Base-by-base conservation (phyloP, 2,113 vertebrate species). In the Eonycteris spelaea region DNA sequence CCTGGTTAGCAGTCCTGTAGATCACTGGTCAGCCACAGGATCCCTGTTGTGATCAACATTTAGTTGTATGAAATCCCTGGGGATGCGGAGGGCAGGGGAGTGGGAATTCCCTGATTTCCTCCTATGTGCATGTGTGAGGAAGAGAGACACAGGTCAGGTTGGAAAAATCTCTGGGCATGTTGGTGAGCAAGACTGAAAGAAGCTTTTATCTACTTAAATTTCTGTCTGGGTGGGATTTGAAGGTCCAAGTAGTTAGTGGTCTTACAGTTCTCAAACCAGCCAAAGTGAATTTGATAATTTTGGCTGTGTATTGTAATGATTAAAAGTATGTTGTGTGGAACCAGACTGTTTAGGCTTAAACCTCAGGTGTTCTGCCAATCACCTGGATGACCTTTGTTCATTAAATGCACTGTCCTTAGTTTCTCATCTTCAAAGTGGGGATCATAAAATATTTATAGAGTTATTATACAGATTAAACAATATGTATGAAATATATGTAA, bases 21-120 rank as follows among this genome's bases (percentile, higher is more conserved):
- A 63, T 95, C 13, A 61, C n/a, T 65, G 78, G 4, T 74, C 82
- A 78, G 30, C 33, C 30, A 6, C 18, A 51, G 53, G 38, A 80
- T 94, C 97, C 95, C 77, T 92, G 7, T 74, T 86, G 63, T 38
- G n/a, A 75, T 97, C 63, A 85, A 1, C 21, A 55, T 75, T 94
- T 26, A 93, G 2, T 78, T 96, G 48, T 79, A 19, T n/a, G 65
- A 84, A 94, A 68, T 85, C 35, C 12, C 26, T 74, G 16, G 38
- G 51, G 28, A 1, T 16, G 40, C 19, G 18, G 35, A 79, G 59
- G 71, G 13, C 26, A 51, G 13, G 33, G 5, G 75, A 30, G 26
- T 71, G n/a, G 77, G 13, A 55, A 70, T 88, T 88, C 19, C 59
- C 22, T 91, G 38, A 73, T 73, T 40, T 79, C 68, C 84, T 71